Percentiles rank a stretch among this genome's conserved stretches.
Evolutionary conservation across 2,888 invertebrate genomes (phyloP).

Genomic region (Acrocyrtus sp.): DNA sequence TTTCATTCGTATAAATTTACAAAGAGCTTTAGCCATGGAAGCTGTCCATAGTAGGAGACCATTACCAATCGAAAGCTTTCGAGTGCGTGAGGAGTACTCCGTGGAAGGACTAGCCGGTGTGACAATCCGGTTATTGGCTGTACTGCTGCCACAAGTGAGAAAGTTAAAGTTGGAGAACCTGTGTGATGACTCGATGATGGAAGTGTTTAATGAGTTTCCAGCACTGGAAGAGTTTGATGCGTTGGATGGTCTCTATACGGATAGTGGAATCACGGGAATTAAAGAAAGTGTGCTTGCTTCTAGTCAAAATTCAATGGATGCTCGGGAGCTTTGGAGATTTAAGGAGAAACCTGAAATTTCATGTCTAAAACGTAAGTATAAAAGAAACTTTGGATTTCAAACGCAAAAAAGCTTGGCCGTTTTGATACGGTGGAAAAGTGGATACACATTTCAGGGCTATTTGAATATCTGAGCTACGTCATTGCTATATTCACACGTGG

Average conservation of each 20-base stretch:
- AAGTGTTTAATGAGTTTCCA: conserved; percentile 47
- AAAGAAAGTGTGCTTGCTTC: conserved; percentile 24
- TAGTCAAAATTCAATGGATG: conserved; percentile 23
- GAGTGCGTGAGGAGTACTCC: conserved; percentile 54
- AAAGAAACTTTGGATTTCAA: background rate
- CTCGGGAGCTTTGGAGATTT: conserved; percentile 7
- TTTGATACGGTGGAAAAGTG: too few relatives aligned
- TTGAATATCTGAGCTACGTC: too few relatives aligned
- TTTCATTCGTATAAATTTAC: conserved; percentile 48
- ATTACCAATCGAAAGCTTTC: conserved; percentile 38
- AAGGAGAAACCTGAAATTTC: conserved; percentile 45
- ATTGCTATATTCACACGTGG: too few relatives aligned
- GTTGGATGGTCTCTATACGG: conserved; percentile 52
- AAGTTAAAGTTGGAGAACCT: conserved; percentile 51
- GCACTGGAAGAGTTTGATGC: conserved; percentile 47
- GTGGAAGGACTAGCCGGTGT: conserved; percentile 36
- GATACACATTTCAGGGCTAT: too few relatives aligned
- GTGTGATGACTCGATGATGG: conserved; percentile 42
- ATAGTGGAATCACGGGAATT: conserved; percentile 50
- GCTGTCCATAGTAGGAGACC: conserved; percentile 25
- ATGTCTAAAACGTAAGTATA: conserved; percentile 45
- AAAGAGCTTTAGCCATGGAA: conserved; percentile 43
- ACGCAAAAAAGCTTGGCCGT: too few relatives aligned
- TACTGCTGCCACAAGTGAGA: conserved; percentile 45
- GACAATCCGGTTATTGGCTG: conserved; percentile 31